Evolutionary conservation across 92 coral and sea anemone species (phyloP), one percentile per base, ranked within the genome.

Genomic region (Pocillopora grandis): DNA sequence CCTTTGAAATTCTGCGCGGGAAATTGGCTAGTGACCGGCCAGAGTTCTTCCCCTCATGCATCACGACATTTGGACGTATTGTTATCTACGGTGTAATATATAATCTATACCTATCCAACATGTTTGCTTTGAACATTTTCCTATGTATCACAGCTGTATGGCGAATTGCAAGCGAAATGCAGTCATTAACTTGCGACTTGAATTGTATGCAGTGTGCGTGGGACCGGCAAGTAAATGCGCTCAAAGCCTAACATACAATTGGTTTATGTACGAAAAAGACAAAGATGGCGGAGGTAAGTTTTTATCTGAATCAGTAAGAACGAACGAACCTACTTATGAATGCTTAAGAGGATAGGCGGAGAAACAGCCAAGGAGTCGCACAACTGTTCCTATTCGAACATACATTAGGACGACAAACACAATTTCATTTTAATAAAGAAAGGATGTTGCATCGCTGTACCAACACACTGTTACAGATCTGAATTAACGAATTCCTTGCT

Each of bases 101-200:
- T 67, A 0, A 4, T 5, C 36, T 23, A 12, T 9, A 10, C 35
- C 13, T 21, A 8, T 21, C 35, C 12, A 42, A 42, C 52, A 42
- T 42, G 8, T 7, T 19, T 59, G 62, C 62, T 59, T 12, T 59
- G 16, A 5, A 9, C 37, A 11, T 58, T 52, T 10, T 74, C n/a
- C 17, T 74, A 66, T 35, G 2, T 17, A 3, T 68, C 35, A 18
- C 65, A 81, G 85, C 49, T 81, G 85, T 60, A 69, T 69, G 37
- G 58, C 85, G 33, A 81, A 81, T 37, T 81, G 85, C 16, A 2
- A 8, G 14, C 56, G 67, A 7, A 81, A 60, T 37, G 80, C 87
- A 15, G n/a, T 62, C 16, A 73, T 75, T 18, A 83, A 63, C 72
- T 55, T 72, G 58, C 87, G 73, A 0, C 62, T 83, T 62, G 72